These are phyloP conservation scores for Tridacna crocea DNA, from an alignment of 2,888 invertebrate genomes.

Conservation along the genomic window DNA sequence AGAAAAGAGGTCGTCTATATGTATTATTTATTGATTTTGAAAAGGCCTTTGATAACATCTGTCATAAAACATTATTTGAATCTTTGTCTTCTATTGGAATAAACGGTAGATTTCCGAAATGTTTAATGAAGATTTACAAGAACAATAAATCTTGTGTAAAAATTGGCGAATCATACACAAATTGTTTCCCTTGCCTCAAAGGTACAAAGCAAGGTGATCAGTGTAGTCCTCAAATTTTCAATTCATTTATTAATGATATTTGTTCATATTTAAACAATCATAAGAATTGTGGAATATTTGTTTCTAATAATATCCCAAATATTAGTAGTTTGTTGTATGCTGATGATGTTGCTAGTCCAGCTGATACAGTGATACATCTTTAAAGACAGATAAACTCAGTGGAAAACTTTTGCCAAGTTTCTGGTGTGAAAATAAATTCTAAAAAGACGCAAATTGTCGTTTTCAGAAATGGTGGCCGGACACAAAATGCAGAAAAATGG, in stretches of 20 bases:
- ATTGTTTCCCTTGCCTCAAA: too few species aligned
- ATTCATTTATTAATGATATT: neutral
- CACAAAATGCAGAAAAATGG: neutral
- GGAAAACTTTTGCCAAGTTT: conserved; percentile 4
- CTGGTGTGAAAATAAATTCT: neutral
- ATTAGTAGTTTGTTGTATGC: conserved; percentile 13
- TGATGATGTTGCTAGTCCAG: conserved; percentile 23
- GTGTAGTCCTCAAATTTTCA: conserved; percentile 2
- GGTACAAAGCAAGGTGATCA: neutral
- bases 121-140: conserved; percentile 5
- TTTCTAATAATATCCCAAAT: neutral
- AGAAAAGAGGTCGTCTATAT: too few species aligned
- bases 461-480: neutral
- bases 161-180: too few species aligned
- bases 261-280: neutral
- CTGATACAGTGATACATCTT: conserved; percentile 10
- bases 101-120: neutral
- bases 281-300: conserved; percentile 12
- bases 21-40: neutral
- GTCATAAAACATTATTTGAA: too few species aligned
- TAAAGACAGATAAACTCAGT: conserved; percentile 20
- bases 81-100: too few species aligned
- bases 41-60: conserved; percentile 14
- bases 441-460: neutral
- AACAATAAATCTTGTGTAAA: conserved; percentile 5